Evolutionary conservation across 2,113 vertebrate genomes (phyloP).

Genomic region (Amazona guildingii): DNA sequence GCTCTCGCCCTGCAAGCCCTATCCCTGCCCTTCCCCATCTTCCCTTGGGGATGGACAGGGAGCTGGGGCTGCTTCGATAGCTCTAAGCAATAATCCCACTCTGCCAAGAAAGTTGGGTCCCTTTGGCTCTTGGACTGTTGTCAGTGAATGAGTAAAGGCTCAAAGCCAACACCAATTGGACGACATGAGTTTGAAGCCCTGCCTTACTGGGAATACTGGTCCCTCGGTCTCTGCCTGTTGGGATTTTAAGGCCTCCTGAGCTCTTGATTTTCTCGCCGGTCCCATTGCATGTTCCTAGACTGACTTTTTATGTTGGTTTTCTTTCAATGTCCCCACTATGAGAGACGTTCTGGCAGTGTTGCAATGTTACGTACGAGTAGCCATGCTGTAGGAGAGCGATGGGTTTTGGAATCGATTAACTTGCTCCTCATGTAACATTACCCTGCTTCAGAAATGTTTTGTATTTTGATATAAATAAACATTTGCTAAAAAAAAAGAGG

Average conservation of each 20-base stretch:
- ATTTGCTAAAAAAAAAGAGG: constrained; percentile 75
- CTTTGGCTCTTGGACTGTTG: constrained; percentile 66
- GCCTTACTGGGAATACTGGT: constrained; percentile 48
- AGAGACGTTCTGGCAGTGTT: constrained; percentile 67
- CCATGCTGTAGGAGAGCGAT: constrained; percentile 64
- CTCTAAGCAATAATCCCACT: constrained; percentile 76
- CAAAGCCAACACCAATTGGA: background rate
- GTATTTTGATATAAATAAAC: constrained; percentile 87
- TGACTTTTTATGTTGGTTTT: background rate
- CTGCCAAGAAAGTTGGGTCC: constrained; percentile 49
- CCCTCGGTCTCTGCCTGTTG: constrained; percentile 66
- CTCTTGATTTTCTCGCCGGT: constrained; percentile 62
- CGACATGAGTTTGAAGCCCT: constrained; percentile 43
- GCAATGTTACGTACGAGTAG: constrained; percentile 58
- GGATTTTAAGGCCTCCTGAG: constrained; percentile 74
- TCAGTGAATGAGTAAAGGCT: background rate
- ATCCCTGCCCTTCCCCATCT: background rate
- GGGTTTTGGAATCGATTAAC: constrained; percentile 66
- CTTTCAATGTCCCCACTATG: constrained; percentile 46
- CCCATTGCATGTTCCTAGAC: constrained; percentile 74
- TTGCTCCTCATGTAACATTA: constrained; percentile 80
- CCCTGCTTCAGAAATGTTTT: constrained; percentile 85
- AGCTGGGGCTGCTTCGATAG: constrained; percentile 37
- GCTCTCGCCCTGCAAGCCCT: background rate
- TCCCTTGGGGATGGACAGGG: background rate